These are phyloP conservation scores for Okamejei kenojei DNA, from an alignment of 2,797 vertebrate species.

Conservation along the genomic window DNA sequence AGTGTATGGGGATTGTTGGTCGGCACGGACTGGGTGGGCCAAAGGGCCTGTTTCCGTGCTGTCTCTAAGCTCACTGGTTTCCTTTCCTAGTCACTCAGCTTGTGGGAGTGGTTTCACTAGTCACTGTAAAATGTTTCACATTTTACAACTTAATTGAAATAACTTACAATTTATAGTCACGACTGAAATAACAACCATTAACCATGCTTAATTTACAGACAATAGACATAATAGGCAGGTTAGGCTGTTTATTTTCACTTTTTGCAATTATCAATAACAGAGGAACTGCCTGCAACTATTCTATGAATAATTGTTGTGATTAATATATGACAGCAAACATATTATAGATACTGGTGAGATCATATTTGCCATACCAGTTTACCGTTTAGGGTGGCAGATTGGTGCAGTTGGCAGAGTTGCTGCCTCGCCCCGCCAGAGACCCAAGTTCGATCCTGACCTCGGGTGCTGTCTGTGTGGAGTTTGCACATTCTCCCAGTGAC, in stretches of 20 bases:
- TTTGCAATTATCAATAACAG: background rate
- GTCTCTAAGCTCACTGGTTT: too few relatives aligned
- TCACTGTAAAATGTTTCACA: background rate
- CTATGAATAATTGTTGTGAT: background rate
- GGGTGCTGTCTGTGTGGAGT: too few relatives aligned
- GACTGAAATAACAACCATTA: background rate
- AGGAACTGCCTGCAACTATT: background rate
- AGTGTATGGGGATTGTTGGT: too few relatives aligned
- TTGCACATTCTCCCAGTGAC: too few relatives aligned
- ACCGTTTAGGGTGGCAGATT: background rate
- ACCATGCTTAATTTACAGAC: background rate
- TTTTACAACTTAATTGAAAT: background rate
- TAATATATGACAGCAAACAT: background rate
- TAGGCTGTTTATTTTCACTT: background rate
- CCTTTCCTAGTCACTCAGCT: too few relatives aligned
- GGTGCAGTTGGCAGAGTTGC: too few relatives aligned
- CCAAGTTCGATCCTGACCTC: too few relatives aligned
- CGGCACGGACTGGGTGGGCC: too few relatives aligned
- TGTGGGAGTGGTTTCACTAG: too few relatives aligned
- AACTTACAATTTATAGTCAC: background rate
- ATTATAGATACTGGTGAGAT: background rate
- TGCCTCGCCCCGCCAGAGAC: too few relatives aligned
- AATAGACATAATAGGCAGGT: background rate
- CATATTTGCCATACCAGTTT: background rate
- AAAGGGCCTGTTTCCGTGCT: too few relatives aligned